These are phyloP conservation scores for Laticauda laticaudata DNA, from an alignment of 2,113 vertebrate genomes.

Conservation along the genomic window DNA sequence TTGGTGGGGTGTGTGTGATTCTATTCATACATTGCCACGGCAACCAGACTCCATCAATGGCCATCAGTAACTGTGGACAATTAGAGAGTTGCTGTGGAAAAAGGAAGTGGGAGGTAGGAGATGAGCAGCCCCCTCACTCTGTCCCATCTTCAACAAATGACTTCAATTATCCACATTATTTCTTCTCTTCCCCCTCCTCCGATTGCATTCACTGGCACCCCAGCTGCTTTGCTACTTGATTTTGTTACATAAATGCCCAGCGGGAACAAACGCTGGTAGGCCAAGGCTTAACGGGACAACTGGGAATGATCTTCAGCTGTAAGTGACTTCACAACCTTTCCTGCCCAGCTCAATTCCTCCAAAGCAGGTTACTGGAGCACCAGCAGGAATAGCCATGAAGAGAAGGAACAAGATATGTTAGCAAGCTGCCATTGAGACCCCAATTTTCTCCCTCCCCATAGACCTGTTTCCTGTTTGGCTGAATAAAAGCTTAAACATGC, in stretches of 20 bases:
- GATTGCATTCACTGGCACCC: not conserved
- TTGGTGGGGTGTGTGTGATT: conserved; percentile 23
- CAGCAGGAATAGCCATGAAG: not conserved
- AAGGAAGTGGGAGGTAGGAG: conserved; percentile 38
- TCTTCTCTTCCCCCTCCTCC: not conserved
- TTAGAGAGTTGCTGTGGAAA: conserved; percentile 61
- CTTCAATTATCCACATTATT: conserved; percentile 69
- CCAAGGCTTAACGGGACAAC: not conserved
- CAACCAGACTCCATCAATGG: conserved; percentile 66
- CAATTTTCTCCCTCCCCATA: not conserved
- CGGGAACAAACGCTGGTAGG: not conserved
- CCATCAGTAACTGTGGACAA: conserved; percentile 61
- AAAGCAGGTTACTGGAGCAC: conserved; percentile 4
- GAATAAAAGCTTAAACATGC: not conserved
- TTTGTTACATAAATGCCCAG: conserved; percentile 58
- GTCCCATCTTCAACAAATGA: conserved; percentile 62
- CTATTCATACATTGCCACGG: conserved; percentile 66
- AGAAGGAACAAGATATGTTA: not conserved
- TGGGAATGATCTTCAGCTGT: not conserved
- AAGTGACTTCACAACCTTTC: not conserved
- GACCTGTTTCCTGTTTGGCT: not conserved
- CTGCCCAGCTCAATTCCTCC: not conserved
- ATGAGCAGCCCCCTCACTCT: conserved; percentile 42
- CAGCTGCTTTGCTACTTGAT: conserved; percentile 41
- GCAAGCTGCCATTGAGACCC: not conserved